phyloP scores from a whole-genome alignment of 2,113 vertebrate genomes.

The Proteles cristata region DNA sequence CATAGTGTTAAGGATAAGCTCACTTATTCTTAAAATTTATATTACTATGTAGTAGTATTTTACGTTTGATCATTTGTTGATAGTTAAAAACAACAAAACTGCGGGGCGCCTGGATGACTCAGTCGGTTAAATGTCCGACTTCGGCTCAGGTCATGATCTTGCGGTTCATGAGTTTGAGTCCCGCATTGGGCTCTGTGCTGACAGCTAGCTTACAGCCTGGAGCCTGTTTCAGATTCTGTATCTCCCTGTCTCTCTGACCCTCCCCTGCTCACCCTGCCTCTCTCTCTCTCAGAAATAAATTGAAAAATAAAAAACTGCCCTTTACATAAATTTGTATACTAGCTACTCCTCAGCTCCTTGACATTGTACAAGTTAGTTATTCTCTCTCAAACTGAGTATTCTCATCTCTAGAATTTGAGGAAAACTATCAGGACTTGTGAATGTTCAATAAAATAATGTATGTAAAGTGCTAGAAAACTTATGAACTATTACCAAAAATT shows the following conservation, averaged over 20 bases:
- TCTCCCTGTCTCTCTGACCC: too few species aligned
- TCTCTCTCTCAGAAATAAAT: background rate
- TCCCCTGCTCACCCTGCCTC: too few species aligned
- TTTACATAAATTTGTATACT: background rate
- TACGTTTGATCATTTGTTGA: slow-evolving; percentile 20
- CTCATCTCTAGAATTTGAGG: slow-evolving; percentile 1
- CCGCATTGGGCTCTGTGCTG: too few species aligned
- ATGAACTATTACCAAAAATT: background rate
- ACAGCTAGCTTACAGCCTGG: too few species aligned
- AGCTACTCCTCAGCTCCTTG: background rate
- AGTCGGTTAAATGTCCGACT: too few species aligned
- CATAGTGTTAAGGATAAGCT: background rate
- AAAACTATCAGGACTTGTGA: background rate
- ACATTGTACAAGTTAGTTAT: background rate
- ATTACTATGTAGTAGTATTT: slow-evolving; percentile 18
- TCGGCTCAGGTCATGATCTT: too few species aligned
- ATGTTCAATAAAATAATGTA: background rate
- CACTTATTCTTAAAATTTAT: background rate
- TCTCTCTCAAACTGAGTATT: slow-evolving; percentile 19
- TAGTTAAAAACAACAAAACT: background rate
- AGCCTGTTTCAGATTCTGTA: too few species aligned
- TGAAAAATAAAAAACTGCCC: background rate
- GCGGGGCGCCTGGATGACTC: too few species aligned
- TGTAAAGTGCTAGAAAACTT: background rate
- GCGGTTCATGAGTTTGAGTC: too few species aligned